Evolutionary conservation across 2,113 vertebrate species (phyloP).

Genomic region (Elanoides forficatus): DNA sequence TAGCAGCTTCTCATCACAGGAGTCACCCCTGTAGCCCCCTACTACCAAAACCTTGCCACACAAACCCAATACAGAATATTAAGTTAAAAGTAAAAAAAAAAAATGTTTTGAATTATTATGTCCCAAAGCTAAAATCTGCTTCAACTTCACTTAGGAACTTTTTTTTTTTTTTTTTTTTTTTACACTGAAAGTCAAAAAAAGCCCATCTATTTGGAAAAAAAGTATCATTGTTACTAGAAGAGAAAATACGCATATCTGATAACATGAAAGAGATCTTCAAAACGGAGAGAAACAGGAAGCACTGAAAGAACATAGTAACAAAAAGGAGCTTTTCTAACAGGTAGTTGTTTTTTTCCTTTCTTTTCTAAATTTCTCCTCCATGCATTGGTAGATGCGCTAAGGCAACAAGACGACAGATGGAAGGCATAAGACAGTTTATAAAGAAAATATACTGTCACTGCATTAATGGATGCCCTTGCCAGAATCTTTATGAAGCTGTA

Average conservation of each 20-base stretch:
- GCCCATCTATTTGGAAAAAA: neutral
- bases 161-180: neutral
- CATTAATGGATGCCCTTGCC: constrained; percentile 65
- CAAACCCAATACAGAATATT: neutral
- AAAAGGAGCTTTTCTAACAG: neutral
- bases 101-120: neutral
- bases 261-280: neutral
- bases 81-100: neutral
- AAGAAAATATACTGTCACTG: constrained; percentile 64
- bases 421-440: constrained; percentile 54
- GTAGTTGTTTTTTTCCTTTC: neutral
- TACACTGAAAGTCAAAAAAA: neutral
- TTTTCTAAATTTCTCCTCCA: neutral
- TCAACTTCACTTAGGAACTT: neutral
- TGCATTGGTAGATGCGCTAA: neutral
- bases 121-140: neutral
- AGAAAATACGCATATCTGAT: neutral
- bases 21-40: no score
- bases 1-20: no score
- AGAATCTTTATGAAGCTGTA: constrained; percentile 69
- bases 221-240: neutral
- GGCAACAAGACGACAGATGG: constrained; percentile 54
- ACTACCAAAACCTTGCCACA: no score
- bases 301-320: neutral
- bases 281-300: neutral